These are phyloP conservation scores for Heliothis peltigera DNA, from an alignment of 2,888 invertebrate species.

Conservation along the genomic window DNA sequence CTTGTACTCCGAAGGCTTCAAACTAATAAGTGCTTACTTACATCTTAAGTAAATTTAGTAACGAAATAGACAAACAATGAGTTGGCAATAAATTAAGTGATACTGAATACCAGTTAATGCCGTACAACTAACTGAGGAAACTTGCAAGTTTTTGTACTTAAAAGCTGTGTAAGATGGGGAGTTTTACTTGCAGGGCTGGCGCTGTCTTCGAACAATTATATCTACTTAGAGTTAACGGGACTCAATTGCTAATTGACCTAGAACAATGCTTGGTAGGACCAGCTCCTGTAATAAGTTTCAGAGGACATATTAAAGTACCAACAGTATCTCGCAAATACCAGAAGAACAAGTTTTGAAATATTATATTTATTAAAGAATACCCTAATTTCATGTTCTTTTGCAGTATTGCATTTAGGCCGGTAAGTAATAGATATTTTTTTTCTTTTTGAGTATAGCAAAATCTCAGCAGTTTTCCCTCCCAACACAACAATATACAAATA, in stretches of 20 bases:
- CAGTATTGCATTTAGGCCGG: too few relatives aligned
- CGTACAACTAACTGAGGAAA: constrained; percentile 27
- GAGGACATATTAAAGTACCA: too few relatives aligned
- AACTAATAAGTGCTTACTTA: constrained; percentile 18
- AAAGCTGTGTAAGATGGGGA: not conserved
- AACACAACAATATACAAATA: not conserved
- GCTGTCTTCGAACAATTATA: constrained; percentile 1
- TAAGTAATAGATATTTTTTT: too few relatives aligned
- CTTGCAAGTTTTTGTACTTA: constrained; percentile 71
- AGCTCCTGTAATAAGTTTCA: too few relatives aligned
- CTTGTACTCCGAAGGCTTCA: not conserved
- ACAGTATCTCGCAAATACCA: too few relatives aligned
- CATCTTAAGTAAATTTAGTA: constrained; percentile 39
- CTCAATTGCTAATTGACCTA: not conserved
- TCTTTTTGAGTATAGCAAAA: not conserved
- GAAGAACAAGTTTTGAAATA: too few relatives aligned
- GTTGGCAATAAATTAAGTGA: constrained; percentile 74
- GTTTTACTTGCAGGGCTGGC: not conserved
- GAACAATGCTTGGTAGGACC: not conserved
- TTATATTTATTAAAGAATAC: too few relatives aligned
- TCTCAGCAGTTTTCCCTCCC: not conserved
- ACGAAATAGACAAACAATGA: constrained; percentile 72
- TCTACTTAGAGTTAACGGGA: not conserved
- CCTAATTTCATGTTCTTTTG: too few relatives aligned
- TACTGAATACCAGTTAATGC: constrained; percentile 48